Evolutionary conservation across 2,888 invertebrate species (phyloP), one percentile per base, ranked within the genome.

Genomic region (Cantharis rufa): DNA sequence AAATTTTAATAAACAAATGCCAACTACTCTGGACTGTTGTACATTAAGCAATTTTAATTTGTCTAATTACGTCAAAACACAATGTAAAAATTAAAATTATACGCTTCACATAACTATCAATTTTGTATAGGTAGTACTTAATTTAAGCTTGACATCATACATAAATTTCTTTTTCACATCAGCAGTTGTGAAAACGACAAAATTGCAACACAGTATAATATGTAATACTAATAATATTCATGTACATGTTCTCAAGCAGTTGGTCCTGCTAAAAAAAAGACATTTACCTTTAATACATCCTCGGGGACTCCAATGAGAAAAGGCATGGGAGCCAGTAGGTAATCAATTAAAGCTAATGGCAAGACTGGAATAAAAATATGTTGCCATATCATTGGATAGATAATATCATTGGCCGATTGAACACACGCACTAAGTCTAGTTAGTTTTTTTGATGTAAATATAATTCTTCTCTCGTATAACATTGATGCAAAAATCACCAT

Each of bases 311-410:
- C 99, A 85, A 99, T 98, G 69, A 99, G 90, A 90, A 96, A 99
- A 69, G 99, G 99, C 98, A 99, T 99, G 1, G 99, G 99, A 13
- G 99, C 99, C 82, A 94, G 90, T 81, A 97, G 89, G 88, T 96
- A 96, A 88, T 98, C 98, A 81, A 95, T 93, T 79, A 98, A 91
- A 85, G 95, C 93, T 87, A 93, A 92, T 18, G 98, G 98, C 84
- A 98, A 89, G 82, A 99, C 95, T 72, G 98, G 98, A 88, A 99
- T 98, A 88, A 96, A 99, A 86, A 99, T 96, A 85, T 98, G 98
- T 89, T 99, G 98, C 99, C 99, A 99, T 82, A 95, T 94, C 98
- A 99, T 98, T 0, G 99, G 99, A 89, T 98, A 98, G 63, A 99
- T 92, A 69, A 99, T 93, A 79, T 96, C 93, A 87, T 97, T 97